These are phyloP conservation scores for Ceyx margarethae DNA, from an alignment of 2,113 vertebrate species.

Conservation along the genomic window DNA sequence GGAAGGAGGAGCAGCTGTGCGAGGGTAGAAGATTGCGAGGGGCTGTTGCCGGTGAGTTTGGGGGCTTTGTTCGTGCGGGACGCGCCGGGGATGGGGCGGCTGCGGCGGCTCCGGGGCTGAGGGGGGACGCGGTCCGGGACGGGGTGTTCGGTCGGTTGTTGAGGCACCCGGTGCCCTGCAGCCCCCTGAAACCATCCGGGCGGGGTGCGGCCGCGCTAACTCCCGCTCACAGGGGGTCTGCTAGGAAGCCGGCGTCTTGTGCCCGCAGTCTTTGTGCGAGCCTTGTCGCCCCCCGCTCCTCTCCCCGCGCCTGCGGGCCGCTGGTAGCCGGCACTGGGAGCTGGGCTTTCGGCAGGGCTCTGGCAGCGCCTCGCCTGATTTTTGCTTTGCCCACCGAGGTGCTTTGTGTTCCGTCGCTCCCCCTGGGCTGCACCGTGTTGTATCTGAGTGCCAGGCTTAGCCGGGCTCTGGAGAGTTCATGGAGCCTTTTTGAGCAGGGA, in stretches of 20 bases:
- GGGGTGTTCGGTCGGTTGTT: not conserved
- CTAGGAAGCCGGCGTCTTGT: not conserved
- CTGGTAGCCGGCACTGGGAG: not conserved
- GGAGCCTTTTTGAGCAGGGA: not conserved
- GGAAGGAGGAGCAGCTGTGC: not conserved
- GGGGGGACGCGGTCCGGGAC: not conserved
- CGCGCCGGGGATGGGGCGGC: not conserved
- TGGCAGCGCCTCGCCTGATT: not conserved
- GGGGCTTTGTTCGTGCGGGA: not conserved
- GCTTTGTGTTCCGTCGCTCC: not conserved
- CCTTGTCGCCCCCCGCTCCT: not conserved
- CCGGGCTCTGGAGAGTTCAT: rapidly evolving
- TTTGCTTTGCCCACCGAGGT: rapidly evolving
- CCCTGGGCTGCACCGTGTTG: not conserved
- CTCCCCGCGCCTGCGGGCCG: not conserved
- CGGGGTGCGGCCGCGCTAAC: too few species aligned
- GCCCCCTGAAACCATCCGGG: too few species aligned
- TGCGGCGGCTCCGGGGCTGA: not conserved
- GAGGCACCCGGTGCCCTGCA: not conserved
- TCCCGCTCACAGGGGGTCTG: not conserved
- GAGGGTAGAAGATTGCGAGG: not conserved
- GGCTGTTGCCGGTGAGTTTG: not conserved
- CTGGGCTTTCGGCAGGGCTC: not conserved
- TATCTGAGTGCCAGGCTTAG: not conserved
- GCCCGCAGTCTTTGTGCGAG: not conserved